phyloP scores from a whole-genome alignment of 2,888 invertebrate genomes.

The Chrysomela aeneicollis region DNA sequence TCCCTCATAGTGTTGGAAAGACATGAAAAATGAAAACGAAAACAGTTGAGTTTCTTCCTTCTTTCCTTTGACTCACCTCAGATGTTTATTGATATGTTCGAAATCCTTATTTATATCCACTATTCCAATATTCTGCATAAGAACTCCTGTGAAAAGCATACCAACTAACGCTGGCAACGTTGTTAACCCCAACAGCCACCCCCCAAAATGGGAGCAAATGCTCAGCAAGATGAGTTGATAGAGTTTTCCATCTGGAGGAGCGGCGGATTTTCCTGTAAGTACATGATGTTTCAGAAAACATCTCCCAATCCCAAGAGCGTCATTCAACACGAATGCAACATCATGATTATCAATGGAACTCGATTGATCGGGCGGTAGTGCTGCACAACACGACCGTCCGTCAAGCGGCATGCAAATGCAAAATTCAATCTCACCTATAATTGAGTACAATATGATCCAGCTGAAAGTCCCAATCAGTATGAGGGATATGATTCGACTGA shows the following conservation, averaged over 20 bases:
- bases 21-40: no score
- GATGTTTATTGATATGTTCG: constrained; percentile 70
- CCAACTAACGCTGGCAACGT: constrained; percentile 86
- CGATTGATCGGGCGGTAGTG: no score
- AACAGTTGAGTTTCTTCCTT: no score
- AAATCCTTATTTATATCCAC: constrained; percentile 73
- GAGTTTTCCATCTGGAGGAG: constrained; percentile 85
- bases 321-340: no score
- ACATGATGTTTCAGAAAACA: no score
- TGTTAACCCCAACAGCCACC: constrained; percentile 80
- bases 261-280: constrained; percentile 68
- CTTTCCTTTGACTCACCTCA: constrained; percentile 77
- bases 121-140: constrained; percentile 78
- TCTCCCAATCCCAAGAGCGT: no score
- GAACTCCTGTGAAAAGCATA: constrained; percentile 83
- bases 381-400: no score
- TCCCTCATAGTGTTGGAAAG: no score
- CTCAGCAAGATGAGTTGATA: constrained; percentile 79
- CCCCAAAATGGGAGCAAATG: constrained; percentile 82
- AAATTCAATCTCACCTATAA: constrained; percentile 71
- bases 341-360: no score
- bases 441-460: constrained; percentile 80
- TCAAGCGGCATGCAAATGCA: no score
- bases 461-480: constrained; percentile 73
- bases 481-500: constrained; percentile 40